Percentiles rank a stretch among this genome's conserved stretches.
These are phyloP conservation scores for Epinephelus lanceolatus DNA, from an alignment of 2,113 vertebrate species.

Conservation along the genomic window DNA sequence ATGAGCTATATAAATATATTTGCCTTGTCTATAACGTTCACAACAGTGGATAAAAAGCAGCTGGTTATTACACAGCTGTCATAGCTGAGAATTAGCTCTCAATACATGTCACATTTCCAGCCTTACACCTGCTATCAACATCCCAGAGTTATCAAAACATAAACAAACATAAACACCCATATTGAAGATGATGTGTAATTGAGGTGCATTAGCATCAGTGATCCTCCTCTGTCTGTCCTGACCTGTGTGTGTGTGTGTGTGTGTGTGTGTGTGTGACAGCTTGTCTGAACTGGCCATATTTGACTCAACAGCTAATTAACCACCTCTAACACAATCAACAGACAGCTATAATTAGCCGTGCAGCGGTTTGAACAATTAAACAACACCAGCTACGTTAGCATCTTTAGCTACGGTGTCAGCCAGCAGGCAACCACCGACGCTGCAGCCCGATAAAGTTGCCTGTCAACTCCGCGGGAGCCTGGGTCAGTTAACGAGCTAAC, in stretches of 20 bases:
- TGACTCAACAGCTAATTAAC: not conserved
- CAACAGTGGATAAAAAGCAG: not conserved
- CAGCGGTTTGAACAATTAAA: not conserved
- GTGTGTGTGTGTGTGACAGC: not conserved
- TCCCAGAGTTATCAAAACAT: constrained; percentile 9
- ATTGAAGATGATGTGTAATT: not conserved
- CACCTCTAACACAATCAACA: not conserved
- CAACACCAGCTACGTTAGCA: constrained; percentile 24
- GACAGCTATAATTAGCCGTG: not conserved
- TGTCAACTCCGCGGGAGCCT: constrained; percentile 14
- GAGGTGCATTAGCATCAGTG: not conserved
- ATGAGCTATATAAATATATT: too few species aligned
- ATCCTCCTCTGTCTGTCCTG: not conserved
- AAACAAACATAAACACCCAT: constrained; percentile 1
- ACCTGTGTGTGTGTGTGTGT: not conserved
- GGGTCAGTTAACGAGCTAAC: constrained; percentile 14
- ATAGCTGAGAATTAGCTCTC: not conserved
- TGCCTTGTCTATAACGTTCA: not conserved
- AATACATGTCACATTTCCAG: not conserved
- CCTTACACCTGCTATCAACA: not conserved
- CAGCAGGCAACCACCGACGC: not conserved
- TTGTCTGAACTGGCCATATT: not conserved
- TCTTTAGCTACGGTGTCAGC: constrained; percentile 10
- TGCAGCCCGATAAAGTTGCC: constrained; percentile 30
- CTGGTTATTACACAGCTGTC: not conserved